Evolutionary conservation across 2,797 vertebrate species (phyloP), one percentile per base, ranked within the genome.

Genomic region (Acanthurus leucopareius): DNA sequence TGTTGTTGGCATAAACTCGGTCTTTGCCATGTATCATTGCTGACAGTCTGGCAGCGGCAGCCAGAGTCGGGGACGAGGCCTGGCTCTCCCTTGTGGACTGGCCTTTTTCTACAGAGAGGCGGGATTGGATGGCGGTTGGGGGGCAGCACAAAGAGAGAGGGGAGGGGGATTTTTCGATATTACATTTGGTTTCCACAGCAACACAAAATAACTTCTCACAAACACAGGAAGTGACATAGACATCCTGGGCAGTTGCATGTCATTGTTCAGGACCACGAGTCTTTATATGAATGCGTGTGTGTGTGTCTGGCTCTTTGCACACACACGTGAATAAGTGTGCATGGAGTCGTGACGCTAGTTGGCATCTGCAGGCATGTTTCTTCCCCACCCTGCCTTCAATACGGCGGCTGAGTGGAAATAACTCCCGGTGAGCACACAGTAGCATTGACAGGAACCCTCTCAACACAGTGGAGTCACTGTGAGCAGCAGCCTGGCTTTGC

Each of bases 21-120:
- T 96, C 97, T 53, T 90, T 96, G 72, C 96, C 96, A 57, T 96
- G 97, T 69, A 97, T 93, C 95, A 97, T 90, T 17, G 95, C 93
- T 52, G 96, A 95, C 74, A 96, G 92, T 81, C 84, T 93, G 83
- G 93, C 82, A 70, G 94, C 88, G 45, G 95, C 92, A 61, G 96
- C 94, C 49, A 90, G 78, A 28, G 96, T 95, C 0, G 92, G 89
- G 35, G 96, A 94, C 3, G 82, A 82, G 79, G 91, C 86, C 89
- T 94, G 95, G 69, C 93, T 86, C 79, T 95, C 96, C 86, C 92
- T 95, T 56, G 95, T 90, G 61, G 90, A 96, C 88, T 95, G 94
- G 73, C 91, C 94, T 90, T 96, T 96, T 75, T 95, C 97, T 98
- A 80, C 42, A 91, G 84, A 65, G 70, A 91, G 84, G 82, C 7